Base-by-base conservation (phyloP, 2,797 vertebrate species). In the Astyanax mexicanus region DNA sequence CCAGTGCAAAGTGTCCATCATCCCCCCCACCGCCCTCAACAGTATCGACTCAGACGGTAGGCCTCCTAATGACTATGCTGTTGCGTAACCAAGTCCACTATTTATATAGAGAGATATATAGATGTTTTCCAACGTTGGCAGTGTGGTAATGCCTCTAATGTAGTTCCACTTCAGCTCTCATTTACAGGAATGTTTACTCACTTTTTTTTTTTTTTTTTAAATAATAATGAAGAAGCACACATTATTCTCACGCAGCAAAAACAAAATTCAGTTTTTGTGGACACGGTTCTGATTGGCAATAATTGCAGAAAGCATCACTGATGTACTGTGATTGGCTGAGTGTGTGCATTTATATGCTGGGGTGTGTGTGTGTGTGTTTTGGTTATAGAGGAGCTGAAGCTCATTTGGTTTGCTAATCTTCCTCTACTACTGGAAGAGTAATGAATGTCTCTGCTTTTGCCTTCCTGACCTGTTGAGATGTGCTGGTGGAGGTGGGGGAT, bases 1-100 rank as follows among this genome's bases (percentile, higher is more conserved):
- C 84, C 97, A 98, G 75, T 99, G 98, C 89, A 99, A 98, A 91
- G 97, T 99, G 65, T 99, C 98, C 67, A 95, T 99, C 89, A 98
- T 99, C 84, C 97, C 98, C 69, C 98, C 98, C n/a, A 98, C 96
- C 15, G 96, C 97, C 10, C 96, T 99, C 79, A 99, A 99, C 91
- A 99, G 97, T 92, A 99, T 99, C 75, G 98, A 99, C 88, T 99
- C 97, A 2, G 98, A 99, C 64, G 98, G 98, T 99, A 95, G 27
- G 95, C 90, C 4, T 71, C 15, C 8, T 27, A 15, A 52, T 69
- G 6, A n/a, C 42, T 10, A 9, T 4, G 29, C 13, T 45, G 3
- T 45, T 12, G 25, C 1, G 23, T 17, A n/a, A 10, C 32, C 13
- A 15, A 17, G 15, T 15, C 32, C 2, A 32, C 2, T 5, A 32